Evolutionary conservation across 2,113 vertebrate species (phyloP), one percentile per base, ranked within the genome.

Genomic region (Elanoides forficatus): DNA sequence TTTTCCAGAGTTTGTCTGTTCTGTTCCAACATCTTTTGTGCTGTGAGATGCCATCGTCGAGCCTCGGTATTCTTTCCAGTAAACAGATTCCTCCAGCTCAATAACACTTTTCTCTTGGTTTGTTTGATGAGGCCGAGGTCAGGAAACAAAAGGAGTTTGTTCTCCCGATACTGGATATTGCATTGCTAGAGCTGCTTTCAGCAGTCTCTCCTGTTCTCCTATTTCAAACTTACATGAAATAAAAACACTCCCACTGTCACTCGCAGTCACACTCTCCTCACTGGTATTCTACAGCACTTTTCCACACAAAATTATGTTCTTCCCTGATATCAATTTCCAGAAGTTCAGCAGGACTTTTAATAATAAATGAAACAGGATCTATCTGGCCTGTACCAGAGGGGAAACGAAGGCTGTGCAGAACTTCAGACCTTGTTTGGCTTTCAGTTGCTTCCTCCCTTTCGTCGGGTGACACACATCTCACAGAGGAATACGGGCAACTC

Each of bases 1-100:
- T 76, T 75, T 89, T 94, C 86, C 89, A 87, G 60, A 85, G 76
- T 3, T 76, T 20, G 14, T 47, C 71, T 62, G 45, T 56, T 87
- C 55, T 80, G 32, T 91, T 93, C 86, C 81, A 82, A 16, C 3
- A 4, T 66, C 66, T 79, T 81, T 81, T 50, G 40, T 87, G 59
- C 66, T 88, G 32, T 82, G 76, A 90, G 89, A 85, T 73, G 62
- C 84, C 74, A 38, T 52, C 0, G 0, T 15, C 43, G 15, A 62
- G 74, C 53, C 50, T 82, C 62, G 16, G 81, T 82, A 42, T 94
- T 93, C 68, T 59, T 92, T 93, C 89, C 89, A 94, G 96, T 95
- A 95, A 97, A 94, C 76, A 85, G 92, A 97, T 87, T 95, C 83
- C 93, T 95, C 87, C 70, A 81, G 94, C 79, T 94, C 95, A 96